Percentiles rank a stretch among this genome's conserved stretches.
Evolutionary conservation across 2,888 invertebrate genomes (phyloP).

Genomic region (Stenichneumon culpator): DNA sequence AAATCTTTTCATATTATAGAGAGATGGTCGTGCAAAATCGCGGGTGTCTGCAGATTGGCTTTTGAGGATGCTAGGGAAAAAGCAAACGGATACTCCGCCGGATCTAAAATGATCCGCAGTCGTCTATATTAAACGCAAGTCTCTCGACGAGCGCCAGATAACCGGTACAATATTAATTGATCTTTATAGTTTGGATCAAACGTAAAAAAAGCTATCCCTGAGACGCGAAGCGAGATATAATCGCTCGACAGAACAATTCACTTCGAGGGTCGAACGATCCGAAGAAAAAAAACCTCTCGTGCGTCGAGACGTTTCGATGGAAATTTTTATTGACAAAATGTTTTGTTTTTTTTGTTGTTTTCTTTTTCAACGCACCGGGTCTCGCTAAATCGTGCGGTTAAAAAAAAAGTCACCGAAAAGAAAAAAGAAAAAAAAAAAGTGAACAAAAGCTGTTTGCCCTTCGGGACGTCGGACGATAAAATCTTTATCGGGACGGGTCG

Average conservation of each 20-base stretch:
- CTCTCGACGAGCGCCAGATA: background rate
- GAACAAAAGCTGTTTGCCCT: slow-evolving; percentile 22
- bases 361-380: too few relatives aligned
- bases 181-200: background rate
- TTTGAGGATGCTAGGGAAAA: background rate
- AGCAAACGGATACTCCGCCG: slow-evolving; percentile 4
- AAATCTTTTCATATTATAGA: too few relatives aligned
- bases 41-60: background rate
- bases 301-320: background rate
- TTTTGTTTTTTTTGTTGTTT: background rate
- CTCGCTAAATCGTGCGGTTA: background rate
- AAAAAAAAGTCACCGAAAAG: background rate
- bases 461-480: slow-evolving; percentile 35
- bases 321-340: background rate
- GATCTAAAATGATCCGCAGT: slow-evolving; percentile 10
- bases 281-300: background rate
- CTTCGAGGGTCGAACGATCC: background rate
- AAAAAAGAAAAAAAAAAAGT: background rate
- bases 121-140: background rate
- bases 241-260: background rate
- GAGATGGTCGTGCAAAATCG: background rate
- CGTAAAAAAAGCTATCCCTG: too few relatives aligned
- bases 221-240: too few relatives aligned
- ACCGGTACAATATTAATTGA: background rate
- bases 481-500: slow-evolving; percentile 21